Evolutionary conservation across 2,888 invertebrate genomes (phyloP), one percentile per base, ranked within the genome.

Genomic region (Pemphredon lugubris): DNA sequence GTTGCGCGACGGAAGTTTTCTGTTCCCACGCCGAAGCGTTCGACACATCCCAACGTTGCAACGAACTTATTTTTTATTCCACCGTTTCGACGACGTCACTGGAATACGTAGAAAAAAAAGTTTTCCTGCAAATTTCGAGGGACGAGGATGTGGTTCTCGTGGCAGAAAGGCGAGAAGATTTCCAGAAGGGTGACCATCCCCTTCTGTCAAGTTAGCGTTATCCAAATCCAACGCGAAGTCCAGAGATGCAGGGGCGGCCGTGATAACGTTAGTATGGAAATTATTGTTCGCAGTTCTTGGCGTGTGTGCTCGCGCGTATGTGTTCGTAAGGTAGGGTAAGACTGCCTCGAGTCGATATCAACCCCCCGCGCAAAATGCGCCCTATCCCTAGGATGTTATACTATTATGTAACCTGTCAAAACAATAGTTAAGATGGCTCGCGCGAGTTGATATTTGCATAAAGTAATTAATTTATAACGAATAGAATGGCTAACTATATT

Each of bases 211-310:
- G 82, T 85, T 85, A 73, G 83, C 82, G 81, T 84, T 86, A 85
- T 86, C 85, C 83, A 81, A 84, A 84, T 85, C 84, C 81, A 82
- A 83, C 84, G 83, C 84, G 83, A 85, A 84, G 80, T 73, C 77
- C 74, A 75, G 73, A 59, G 73, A 67, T 75, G 75, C 75, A 67
- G 72, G 79, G 78, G 50, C 51, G 55, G 73, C 55, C 60, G 73
- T 71, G 81, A 86, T 83, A 86, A 85, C 83, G 81, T 85, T 86
- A 83, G 80, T 82, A 81, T 83, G 83, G 81, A 83, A 85, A 85
- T 85, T 84, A 84, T 85, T 85, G 81, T 82, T 77, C 81, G 66
- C 72, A 67, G 63, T 55, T 51, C 37, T 50, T 23, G 39, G 40
- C 20, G 58, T 54, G 54, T 50, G 40, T 23, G 40, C 7, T 26